Base-by-base conservation (phyloP, 2,797 vertebrate species). In the Clarias pachynema region DNA sequence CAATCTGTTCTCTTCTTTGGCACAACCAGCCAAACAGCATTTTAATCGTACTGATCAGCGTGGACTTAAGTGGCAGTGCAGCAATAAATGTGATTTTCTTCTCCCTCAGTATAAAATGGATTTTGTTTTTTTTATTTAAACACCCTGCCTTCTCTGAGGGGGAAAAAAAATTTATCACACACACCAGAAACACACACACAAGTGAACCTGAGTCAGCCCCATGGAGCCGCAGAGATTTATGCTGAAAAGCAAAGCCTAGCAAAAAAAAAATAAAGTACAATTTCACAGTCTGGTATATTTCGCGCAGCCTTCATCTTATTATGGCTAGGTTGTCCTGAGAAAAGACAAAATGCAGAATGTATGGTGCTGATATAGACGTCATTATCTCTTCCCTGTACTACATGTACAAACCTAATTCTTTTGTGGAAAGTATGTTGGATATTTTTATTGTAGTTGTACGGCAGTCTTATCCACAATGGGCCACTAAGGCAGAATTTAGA, bases 111-210 rank as follows among this genome's bases (percentile, higher is more conserved):
- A 68, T 24, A 85, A 56, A 68, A 26, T 26, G 40, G 49, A 18
- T 10, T 31, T 73, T 40, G 0, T 40, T 40, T 40, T 6, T 40
- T 62, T 49, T 24, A 22, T 75, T 22, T 29, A 75, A 57, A n/a
- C 53, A 10, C 31, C 3, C 63, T 7, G 2, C 44, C 62, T 59
- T 5, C 70, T 82, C 24, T 9, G 31, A 78, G n/a, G n/a, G n/a
- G 37, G 26, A 10, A 10, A 10, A 44, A 37, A 81, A 81, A 78
- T 15, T 84, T 82, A 86, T 86, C 82, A 18, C 37, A 37, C 40
- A 44, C 4, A 53, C 78, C 78, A 70, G 56, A 18, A 81, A 74
- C 69, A 83, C 40, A 82, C 29, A 34, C 34, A 65, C 26, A 29
- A 78, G 63, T 83, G 26, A 57, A 81, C 70, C 66, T 40, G 75